Base-by-base conservation (phyloP, 1,140 invertebrate species). In the Cydia fagiglandana region DNA sequence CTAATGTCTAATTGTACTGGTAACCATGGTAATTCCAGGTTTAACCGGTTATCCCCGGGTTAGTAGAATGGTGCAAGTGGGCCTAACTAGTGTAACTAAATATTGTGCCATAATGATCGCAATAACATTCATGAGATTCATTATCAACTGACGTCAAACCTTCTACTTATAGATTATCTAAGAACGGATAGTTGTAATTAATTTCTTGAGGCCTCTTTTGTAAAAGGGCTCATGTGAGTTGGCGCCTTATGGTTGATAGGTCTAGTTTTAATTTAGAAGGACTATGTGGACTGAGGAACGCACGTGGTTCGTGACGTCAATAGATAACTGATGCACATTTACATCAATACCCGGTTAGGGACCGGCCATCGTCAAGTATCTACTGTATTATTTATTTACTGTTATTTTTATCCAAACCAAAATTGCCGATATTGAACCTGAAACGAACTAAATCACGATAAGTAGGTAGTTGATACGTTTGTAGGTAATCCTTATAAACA, bases 111-210 rank as follows among this genome's bases (percentile, higher is more conserved):
- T 24, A 61, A 24, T 24, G 20, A 61, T n/a, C 56, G 10, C 56
- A 61, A 24, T 24, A 24, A 20, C 56, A 61, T 24, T 61, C 12
- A 24, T 61, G 9, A 61, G 20, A 61, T 61, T 61, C 20, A 61
- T 24, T 24, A 61, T 61, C 20, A 24, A 24, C 20, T 61, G 17
- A 61, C 56, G 56, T 61, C 56, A 61, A 61, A 61, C 56, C 56
- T 61, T 61, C 9, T 61, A n/a, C n/a, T n/a, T n/a, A 12, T 24
- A 61, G 20, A 61, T 61, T 61, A 61, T 61, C 17, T 61, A 24
- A 61, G 56, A 61, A 20, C 56, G 56, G 56, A 61, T 61, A 61
- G 56, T 24, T 61, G 24, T 6, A 24, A 61, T 61, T 61, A 61
- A 61, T 61, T 20, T 61, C 9, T 24, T 61, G 56, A n/a, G 9